These are phyloP conservation scores for Eubasilissa splendida DNA, from an alignment of 2,888 invertebrate species.

Conservation along the genomic window DNA sequence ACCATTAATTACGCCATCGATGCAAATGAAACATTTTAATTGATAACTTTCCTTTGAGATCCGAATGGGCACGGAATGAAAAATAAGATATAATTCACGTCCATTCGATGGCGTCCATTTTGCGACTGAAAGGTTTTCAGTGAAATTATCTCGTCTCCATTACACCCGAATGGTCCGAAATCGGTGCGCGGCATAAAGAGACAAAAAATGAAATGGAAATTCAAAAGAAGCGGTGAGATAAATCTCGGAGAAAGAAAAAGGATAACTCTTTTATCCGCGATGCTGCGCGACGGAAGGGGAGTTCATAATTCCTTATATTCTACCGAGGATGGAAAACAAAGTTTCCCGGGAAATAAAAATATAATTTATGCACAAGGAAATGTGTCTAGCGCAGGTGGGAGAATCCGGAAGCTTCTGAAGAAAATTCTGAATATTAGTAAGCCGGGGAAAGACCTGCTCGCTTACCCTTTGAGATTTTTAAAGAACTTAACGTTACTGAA, in stretches of 20 bases:
- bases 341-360: slow-evolving; percentile 48
- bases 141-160: slow-evolving; percentile 43
- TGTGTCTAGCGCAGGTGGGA: slow-evolving; percentile 45
- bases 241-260: slow-evolving; percentile 40
- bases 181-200: not conserved
- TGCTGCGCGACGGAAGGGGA: slow-evolving; percentile 18
- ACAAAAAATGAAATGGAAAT: slow-evolving; percentile 32
- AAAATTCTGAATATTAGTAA: slow-evolving; percentile 11
- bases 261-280: slow-evolving; percentile 34
- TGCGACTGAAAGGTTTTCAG: slow-evolving; percentile 22
- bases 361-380: slow-evolving; percentile 52
- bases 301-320: slow-evolving; percentile 46
- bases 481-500: too few species aligned
- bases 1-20: too few species aligned
- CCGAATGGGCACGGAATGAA: not conserved
- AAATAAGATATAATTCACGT: slow-evolving; percentile 3
- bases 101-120: slow-evolving; percentile 1
- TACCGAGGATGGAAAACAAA: slow-evolving; percentile 45
- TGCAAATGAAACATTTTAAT: slow-evolving; percentile 17
- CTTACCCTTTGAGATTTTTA: too few species aligned
- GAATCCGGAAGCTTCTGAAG: slow-evolving; percentile 1
- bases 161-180: slow-evolving; percentile 38
- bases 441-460: not conserved
- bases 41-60: slow-evolving; percentile 1
- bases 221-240: slow-evolving; percentile 42